Evolutionary conservation across 2,113 vertebrate genomes (phyloP), one percentile per base, ranked within the genome.

Genomic region (Mormyrus lacerda): DNA sequence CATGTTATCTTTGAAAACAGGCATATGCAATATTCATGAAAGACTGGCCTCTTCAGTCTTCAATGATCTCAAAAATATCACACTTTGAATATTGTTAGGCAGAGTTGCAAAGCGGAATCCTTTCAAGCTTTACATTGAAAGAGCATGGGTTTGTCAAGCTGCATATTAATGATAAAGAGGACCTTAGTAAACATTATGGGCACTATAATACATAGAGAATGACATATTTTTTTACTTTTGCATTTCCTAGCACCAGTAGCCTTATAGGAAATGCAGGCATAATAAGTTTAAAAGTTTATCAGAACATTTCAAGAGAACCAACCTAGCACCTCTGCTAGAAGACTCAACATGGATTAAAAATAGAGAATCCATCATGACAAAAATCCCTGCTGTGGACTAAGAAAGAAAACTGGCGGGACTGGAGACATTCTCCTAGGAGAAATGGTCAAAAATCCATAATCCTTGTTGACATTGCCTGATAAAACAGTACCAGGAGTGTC

Each of bases 401-500:
- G 61, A 69, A 69, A 69, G 5, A 58, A 69, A 69, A 31, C 61
- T 31, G 27, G 9, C 31, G 61, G 61, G 61, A 69, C 27, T 31
- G 61, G 27, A 69, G 61, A 69, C n/a, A 69, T 69, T 69, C 61
- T 69, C n/a, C 61, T 69, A 31, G 61, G 61, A 69, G 61, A 69
- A 69, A 69, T 69, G 61, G 61, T 69, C 61, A 69, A 69, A 69
- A 69, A 69, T 69, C 61, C 61, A 69, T 69, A 69, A 69, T 69
- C 61, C 61, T 69, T 69, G 61, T 69, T 69, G 61, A 69, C 61
- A 69, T 31, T 13, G 61, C 61, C n/a, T 69, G 61, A 69, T 69
- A 31, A 69, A 69, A 69, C n/a, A 69, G 61, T 69, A 31, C 61
- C 10, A 3, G 61, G 61, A 69, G 61, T 69, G 61, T 69, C 61